Evolutionary conservation across 2,888 invertebrate species (phyloP), one percentile per base, ranked within the genome.

Genomic region (Maniola hyperantus): DNA sequence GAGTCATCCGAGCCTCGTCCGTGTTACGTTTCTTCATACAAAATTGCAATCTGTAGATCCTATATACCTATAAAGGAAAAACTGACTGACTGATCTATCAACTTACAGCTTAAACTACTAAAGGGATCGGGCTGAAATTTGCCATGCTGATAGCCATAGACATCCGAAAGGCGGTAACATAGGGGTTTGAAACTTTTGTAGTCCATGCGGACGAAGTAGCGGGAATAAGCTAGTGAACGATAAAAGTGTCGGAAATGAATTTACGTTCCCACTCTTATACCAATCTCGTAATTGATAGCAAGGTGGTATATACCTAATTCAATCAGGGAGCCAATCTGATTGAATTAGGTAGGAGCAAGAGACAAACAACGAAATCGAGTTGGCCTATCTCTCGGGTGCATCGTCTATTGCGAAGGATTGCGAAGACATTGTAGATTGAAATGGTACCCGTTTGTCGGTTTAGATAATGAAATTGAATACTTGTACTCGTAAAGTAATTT

Each of bases 271-370:
- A 42, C 36, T n/a, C 59, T 60, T 13, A 61, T 0, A 34, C 50
- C 44, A 59, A 55, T 36, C 15, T 15, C 5, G 48, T 81, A 78
- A 81, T 79, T 82, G 80, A 82, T 79, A 50, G 60, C 39, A 42
- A 78, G 78, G 57, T 57, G 42, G 7, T 57, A 54, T 13, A 15
- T 74, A 71, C 70, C 72, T 81, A 78, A 79, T 79, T 81, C 80
- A 73, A 74, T 73, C 74, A 82, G 83, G 84, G 85, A 83, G 83
- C 78, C 81, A 82, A 77, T 75, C 79, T 81, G 79, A 77, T 79
- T 79, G 79, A 76, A 78, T 78, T 77, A 79, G 15, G 15, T 72
- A 79, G 78, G 78, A 76, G 48, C 48, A 48, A 74, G 77, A 73
- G 71, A 73, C 73, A 74, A 75, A 76, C 72, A 72, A 72, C 53